Evolutionary conservation across 2,113 vertebrate species (phyloP), one percentile per base, ranked within the genome.

Genomic region (Edolisoma coerulescens): DNA sequence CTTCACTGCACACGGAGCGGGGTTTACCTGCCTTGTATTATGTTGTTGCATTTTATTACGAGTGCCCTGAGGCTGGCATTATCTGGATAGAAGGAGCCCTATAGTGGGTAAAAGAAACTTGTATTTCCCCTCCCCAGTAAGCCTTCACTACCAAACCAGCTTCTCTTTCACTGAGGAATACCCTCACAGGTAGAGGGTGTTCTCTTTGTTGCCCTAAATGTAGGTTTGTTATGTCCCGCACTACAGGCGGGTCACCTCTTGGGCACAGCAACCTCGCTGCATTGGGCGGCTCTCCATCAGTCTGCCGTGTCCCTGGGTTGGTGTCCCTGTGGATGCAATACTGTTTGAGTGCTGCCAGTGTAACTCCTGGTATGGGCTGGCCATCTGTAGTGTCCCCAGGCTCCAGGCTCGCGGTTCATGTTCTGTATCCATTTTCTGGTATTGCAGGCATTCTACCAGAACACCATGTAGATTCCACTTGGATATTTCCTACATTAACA

Each of bases 201-300:
- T 3, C 30, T 50, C 67, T 75, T 39, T 65, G 35, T 69, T 74
- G 35, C 2, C 6, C 19, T 60, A 13, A 19, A 2, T 6, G 33
- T 11, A 5, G 52, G 41, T 60, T 87, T 69, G 3, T 54, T 16
- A 9, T 35, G 74, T 15, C 63, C 30, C 11, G 2, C 10, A 4
- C 27, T 70, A 3, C 15, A 54, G 18, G 14, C 0, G 0, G 35
- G 21, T 23, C 1, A 0, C 52, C 23, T 59, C 37, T 35, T 16
- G 39, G 39, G 33, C 49, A 19, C 67, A 8, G 42, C 4, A 21
- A 21, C 59, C 65, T 61, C 2, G 5, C 39, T 27, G 39, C 39
- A 2, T 5, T 23, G 47, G 7, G 53, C 3, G 1, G 6, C 71
- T 39, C 35, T 37, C 19, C 1, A 11, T 26, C 65, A 15, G 6